phyloP scores from a whole-genome alignment of 1,140 invertebrate genomes.

The Drosophila rufa region DNA sequence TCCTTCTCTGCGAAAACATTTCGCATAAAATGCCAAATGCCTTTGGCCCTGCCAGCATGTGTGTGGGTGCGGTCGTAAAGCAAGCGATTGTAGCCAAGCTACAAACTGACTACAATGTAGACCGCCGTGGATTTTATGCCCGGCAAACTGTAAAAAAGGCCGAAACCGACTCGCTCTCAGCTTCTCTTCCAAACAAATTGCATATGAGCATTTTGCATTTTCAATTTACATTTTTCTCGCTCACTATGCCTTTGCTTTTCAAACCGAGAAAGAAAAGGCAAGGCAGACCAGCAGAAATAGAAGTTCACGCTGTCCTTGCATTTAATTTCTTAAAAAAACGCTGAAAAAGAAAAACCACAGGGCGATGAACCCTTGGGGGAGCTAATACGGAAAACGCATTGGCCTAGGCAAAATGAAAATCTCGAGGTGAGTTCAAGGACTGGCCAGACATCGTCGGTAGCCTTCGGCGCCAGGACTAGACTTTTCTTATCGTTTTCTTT shows the following conservation, averaged over 20 bases:
- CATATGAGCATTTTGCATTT: slow-evolving; percentile 79
- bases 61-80: slow-evolving; percentile 65
- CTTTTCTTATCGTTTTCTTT: slow-evolving; percentile 23
- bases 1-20: slow-evolving; percentile 65
- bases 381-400: slow-evolving; percentile 29
- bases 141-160: slow-evolving; percentile 62
- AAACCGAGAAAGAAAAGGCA: slow-evolving; percentile 1
- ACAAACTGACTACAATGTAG: slow-evolving; percentile 72
- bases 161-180: slow-evolving; percentile 29
- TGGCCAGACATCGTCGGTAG: slow-evolving; percentile 40
- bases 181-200: slow-evolving; percentile 63
- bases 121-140: slow-evolving; percentile 53
- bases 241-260: slow-evolving; percentile 33
- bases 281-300: slow-evolving; percentile 22
- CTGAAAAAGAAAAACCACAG: slow-evolving; percentile 9
- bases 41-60: slow-evolving; percentile 52
- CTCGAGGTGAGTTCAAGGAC: slow-evolving; percentile 53
- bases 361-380: slow-evolving; percentile 19
- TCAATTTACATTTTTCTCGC: slow-evolving; percentile 75
- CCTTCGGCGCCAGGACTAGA: slow-evolving; percentile 36
- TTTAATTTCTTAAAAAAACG: slow-evolving; percentile 26
- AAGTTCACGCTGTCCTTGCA: slow-evolving; percentile 34
- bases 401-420: slow-evolving; percentile 24
- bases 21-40: slow-evolving; percentile 79
- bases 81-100: slow-evolving; percentile 68